Conservation (phyloP, 1,140 invertebrate genomes). For the Choristoneura fumiferana region DNA sequence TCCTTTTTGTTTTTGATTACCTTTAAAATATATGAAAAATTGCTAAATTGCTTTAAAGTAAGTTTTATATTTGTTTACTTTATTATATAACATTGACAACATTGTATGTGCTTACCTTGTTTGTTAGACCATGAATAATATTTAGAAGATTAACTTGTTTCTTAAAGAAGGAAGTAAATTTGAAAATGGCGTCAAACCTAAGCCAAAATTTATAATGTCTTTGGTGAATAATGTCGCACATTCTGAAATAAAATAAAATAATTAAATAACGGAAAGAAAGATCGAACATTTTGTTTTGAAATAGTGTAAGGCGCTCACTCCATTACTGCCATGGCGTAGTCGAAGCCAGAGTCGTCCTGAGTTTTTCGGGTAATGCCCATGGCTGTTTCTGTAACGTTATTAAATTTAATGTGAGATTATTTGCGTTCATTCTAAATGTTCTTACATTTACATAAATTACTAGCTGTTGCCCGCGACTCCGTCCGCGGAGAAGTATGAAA, state of each 20-base stretch:
- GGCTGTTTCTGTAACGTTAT: slow-evolving; percentile 79
- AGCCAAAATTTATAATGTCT: slow-evolving; percentile 82
- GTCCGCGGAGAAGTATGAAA: too few relatives aligned
- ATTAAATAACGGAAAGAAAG: slow-evolving; percentile 15
- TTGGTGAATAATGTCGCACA: slow-evolving; percentile 86
- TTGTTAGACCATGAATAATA: slow-evolving; percentile 83
- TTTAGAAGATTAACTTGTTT: slow-evolving; percentile 80
- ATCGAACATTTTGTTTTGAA: too few relatives aligned
- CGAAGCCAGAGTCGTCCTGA: slow-evolving; percentile 81
- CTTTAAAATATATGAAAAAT: slow-evolving; percentile 39
- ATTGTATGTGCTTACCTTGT: slow-evolving; percentile 73
- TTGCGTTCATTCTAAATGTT: neutral
- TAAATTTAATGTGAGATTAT: slow-evolving; percentile 8
- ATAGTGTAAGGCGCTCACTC: slow-evolving; percentile 70
- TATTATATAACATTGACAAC: too few relatives aligned
- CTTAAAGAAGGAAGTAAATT: slow-evolving; percentile 79
- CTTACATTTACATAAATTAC: slow-evolving; percentile 5
- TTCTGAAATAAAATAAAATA: slow-evolving; percentile 67
- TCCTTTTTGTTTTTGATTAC: slow-evolving; percentile 81
- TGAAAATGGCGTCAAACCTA: slow-evolving; percentile 80
- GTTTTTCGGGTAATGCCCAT: slow-evolving; percentile 84
- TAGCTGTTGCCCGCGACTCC: too few relatives aligned
- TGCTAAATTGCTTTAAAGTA: neutral
- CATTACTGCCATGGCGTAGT: slow-evolving; percentile 87
- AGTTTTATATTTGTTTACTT: too few relatives aligned